A percentile compares a stretch with the other conserved stretches of the same genome.
Evolutionary conservation across 2,113 vertebrate genomes (phyloP).

Genomic region (Sterrhoptilus dennistouni): DNA sequence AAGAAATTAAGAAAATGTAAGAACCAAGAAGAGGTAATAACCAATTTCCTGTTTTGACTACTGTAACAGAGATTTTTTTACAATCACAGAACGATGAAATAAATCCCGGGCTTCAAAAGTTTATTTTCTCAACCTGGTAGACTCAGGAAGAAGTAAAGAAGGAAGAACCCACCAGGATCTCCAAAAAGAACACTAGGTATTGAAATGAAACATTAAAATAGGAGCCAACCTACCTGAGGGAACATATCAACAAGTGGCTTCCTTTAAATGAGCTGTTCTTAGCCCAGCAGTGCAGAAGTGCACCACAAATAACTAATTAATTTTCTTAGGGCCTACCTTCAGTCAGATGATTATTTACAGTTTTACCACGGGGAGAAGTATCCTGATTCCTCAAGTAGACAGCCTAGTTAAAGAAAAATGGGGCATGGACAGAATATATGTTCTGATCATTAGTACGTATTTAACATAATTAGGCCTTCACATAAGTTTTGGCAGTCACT

Average conservation of each 20-base stretch:
- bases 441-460: neutral
- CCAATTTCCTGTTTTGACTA: neutral
- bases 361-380: neutral
- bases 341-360: neutral
- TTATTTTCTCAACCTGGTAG: neutral
- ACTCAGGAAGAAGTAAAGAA: neutral
- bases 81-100: neutral
- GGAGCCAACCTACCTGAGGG: neutral
- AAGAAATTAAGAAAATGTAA: neutral
- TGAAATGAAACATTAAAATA: neutral
- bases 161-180: neutral
- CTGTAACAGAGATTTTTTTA: neutral
- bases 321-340: neutral
- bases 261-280: neutral
- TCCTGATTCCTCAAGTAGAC: neutral
- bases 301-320: neutral
- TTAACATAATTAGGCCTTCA: neutral
- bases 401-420: neutral
- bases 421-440: neutral
- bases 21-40: neutral
- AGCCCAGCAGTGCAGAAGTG: neutral
- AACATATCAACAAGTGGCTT: neutral
- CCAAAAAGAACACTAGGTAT: neutral
- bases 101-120: neutral
- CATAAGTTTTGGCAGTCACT: neutral